Conservation (phyloP, 2,797 vertebrate genomes). For the Triplophysa yarkandensis region DNA sequence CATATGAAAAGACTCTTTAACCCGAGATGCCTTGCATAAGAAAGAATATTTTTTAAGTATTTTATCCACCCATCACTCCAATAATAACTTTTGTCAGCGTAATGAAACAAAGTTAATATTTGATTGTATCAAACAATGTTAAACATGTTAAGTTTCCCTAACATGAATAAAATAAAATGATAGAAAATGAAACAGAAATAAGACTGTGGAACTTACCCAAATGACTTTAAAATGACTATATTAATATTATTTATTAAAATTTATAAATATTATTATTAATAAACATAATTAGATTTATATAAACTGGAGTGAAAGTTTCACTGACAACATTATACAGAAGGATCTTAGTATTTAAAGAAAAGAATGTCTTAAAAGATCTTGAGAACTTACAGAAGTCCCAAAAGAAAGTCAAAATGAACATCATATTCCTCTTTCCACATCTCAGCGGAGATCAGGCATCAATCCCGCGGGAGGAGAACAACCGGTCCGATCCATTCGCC, state of each 20-base stretch:
- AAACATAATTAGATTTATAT: too few species aligned
- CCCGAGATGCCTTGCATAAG: not conserved
- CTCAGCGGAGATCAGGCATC: slow-evolving; percentile 58
- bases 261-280: too few species aligned
- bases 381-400: slow-evolving; percentile 79
- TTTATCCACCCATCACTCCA: not conserved
- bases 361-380: not conserved
- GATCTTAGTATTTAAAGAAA: not conserved
- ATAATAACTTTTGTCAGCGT: not conserved
- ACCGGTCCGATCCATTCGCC: slow-evolving; percentile 47
- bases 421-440: slow-evolving; percentile 84
- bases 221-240: too few species aligned
- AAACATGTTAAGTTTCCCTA: too few species aligned
- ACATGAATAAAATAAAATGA: too few species aligned
- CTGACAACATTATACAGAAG: not conserved
- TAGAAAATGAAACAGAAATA: too few species aligned
- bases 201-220: too few species aligned
- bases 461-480: slow-evolving; percentile 48
- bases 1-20: not conserved
- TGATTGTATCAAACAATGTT: too few species aligned
- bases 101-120: not conserved
- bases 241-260: too few species aligned
- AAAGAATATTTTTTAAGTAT: too few species aligned
- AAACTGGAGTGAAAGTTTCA: too few species aligned
- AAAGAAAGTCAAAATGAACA: slow-evolving; percentile 79